phyloP scores from a whole-genome alignment of 2,113 vertebrate genomes.

The Neotoma lepida region DNA sequence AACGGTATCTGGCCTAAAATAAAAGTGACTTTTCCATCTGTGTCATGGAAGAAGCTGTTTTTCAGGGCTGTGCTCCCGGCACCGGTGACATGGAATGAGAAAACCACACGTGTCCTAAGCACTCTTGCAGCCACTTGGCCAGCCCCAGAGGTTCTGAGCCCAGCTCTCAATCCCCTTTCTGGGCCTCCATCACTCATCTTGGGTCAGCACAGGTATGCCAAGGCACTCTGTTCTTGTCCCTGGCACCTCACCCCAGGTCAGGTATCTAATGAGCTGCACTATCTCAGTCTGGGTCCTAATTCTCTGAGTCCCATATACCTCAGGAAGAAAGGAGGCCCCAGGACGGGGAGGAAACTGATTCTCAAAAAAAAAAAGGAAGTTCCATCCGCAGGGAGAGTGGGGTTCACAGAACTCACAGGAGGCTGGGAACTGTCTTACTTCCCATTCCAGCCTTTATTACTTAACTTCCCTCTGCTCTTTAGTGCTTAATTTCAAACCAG shows the following conservation, averaged over 20 bases:
- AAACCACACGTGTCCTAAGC: background rate
- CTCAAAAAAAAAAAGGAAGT: background rate
- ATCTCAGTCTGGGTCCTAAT: background rate
- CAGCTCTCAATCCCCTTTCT: background rate
- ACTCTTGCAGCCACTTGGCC: background rate
- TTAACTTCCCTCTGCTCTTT: background rate
- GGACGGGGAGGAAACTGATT: background rate
- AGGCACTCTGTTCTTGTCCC: background rate
- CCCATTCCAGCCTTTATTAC: background rate
- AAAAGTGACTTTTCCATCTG: constrained; percentile 68
- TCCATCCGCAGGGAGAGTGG: background rate
- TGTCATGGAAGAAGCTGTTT: background rate
- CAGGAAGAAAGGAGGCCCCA: background rate
- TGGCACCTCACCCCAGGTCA: no score
- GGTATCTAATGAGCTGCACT: background rate
- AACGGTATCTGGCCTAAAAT: background rate
- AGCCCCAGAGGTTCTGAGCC: background rate
- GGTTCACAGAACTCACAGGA: background rate
- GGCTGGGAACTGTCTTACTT: background rate
- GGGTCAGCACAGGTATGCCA: background rate
- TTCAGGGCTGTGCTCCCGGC: background rate
- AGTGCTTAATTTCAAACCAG: constrained; percentile 18
- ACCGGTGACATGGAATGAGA: background rate
- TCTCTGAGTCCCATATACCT: background rate
- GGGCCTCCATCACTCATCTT: background rate